Evolutionary conservation across 2,888 invertebrate species (phyloP).

Genomic region (Cryptophagus acutangulus): DNA sequence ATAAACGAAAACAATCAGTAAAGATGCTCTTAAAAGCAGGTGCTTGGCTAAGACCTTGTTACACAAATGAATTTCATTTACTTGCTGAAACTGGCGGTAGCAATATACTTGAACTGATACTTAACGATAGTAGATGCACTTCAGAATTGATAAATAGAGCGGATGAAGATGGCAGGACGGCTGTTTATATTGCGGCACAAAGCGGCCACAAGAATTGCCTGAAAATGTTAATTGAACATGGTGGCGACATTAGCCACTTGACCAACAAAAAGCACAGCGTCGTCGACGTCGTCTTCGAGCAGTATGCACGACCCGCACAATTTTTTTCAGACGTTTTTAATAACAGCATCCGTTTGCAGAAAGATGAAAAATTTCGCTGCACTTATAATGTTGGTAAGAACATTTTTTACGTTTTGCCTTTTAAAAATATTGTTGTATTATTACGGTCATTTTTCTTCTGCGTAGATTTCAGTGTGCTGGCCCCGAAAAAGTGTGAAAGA

Average conservation of each 20-base stretch:
- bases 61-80: conserved; percentile 44
- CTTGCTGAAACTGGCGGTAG: conserved; percentile 40
- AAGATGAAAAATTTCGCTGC: conserved; percentile 32
- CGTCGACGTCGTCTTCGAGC: conserved; percentile 43
- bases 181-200: conserved; percentile 53
- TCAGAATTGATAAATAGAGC: conserved; percentile 30
- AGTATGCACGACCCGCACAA: conserved; percentile 40
- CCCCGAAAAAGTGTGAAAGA: conserved; percentile 38
- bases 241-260: conserved; percentile 39
- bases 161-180: conserved; percentile 46
- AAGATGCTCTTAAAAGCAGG: conserved; percentile 40
- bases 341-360: conserved; percentile 35
- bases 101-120: conserved; percentile 31
- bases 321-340: conserved; percentile 43
- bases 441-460: no score
- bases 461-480: conserved; percentile 46
- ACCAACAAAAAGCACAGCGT: conserved; percentile 41
- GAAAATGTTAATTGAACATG: conserved; percentile 46
- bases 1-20: conserved; percentile 39
- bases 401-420: background rate
- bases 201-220: conserved; percentile 51
- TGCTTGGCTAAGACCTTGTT: conserved; percentile 37
- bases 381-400: conserved; percentile 29
- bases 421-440: background rate
- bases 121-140: conserved; percentile 31